phyloP scores from a whole-genome alignment of 2,113 vertebrate genomes.

The Cynocephalus volans region DNA sequence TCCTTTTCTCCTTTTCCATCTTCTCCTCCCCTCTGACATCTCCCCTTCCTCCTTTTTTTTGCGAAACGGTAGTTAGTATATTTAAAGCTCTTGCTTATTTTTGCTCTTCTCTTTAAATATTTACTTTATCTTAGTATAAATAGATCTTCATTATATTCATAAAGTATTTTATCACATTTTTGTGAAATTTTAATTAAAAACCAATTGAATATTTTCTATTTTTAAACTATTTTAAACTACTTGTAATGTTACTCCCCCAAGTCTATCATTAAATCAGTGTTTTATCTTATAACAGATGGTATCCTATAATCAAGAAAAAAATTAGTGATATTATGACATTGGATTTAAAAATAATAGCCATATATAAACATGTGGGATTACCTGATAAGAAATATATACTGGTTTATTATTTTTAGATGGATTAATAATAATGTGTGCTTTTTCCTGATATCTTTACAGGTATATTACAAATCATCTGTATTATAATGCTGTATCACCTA shows the following conservation, averaged over 20 bases:
- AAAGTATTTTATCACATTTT: neutral
- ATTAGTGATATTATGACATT: neutral
- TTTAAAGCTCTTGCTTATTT: slow-evolving; percentile 43
- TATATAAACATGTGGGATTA: slow-evolving; percentile 22
- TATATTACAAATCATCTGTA: slow-evolving; percentile 45
- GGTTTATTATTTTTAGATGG: slow-evolving; percentile 57
- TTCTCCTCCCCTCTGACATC: neutral
- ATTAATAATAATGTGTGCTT: slow-evolving; percentile 4
- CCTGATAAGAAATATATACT: neutral
- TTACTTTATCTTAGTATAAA: neutral
- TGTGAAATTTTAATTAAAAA: slow-evolving; percentile 63
- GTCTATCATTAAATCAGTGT: neutral
- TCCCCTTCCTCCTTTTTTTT: neutral
- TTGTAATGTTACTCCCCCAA: neutral
- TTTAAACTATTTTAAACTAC: neutral
- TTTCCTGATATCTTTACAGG: slow-evolving; percentile 40
- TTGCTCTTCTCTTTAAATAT: neutral
- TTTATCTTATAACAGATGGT: slow-evolving; percentile 41
- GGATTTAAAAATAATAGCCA: slow-evolving; percentile 59
- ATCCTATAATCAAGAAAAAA: neutral
- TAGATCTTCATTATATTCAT: slow-evolving; percentile 25
- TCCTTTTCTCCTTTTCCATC: neutral
- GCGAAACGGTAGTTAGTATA: neutral
- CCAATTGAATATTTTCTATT: slow-evolving; percentile 45
- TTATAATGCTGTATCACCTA: neutral